These are phyloP conservation scores for cattle (Bos taurus) DNA, from an alignment of 2,113 vertebrate species.

Conservation along the genomic window ARS-UCD2.0 NC_037350.1:33193001-33193500, in stretches of 20 bases:
- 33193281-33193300: neutral
- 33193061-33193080: constrained; percentile 92
- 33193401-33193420: neutral
- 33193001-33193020: constrained; percentile 89
- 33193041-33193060: constrained; percentile 98
- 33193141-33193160: neutral
- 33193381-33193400: neutral
- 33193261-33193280: neutral
- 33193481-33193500: neutral
- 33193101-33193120: neutral
- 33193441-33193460: neutral
- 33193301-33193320: neutral
- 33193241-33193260: neutral
- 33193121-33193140: fast-evolving
- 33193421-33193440: neutral
- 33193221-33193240: neutral
- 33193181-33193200: neutral
- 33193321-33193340: neutral
- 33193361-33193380: neutral
- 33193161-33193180: fast-evolving
- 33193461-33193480: neutral
- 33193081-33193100: constrained; percentile 89
- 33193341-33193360: neutral
- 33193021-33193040: constrained; percentile 97
- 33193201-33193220: fast-evolving